Evolutionary conservation across 2,888 invertebrate species (phyloP), one percentile per base, ranked within the genome.

Genomic region (Lamellibrachia columna): DNA sequence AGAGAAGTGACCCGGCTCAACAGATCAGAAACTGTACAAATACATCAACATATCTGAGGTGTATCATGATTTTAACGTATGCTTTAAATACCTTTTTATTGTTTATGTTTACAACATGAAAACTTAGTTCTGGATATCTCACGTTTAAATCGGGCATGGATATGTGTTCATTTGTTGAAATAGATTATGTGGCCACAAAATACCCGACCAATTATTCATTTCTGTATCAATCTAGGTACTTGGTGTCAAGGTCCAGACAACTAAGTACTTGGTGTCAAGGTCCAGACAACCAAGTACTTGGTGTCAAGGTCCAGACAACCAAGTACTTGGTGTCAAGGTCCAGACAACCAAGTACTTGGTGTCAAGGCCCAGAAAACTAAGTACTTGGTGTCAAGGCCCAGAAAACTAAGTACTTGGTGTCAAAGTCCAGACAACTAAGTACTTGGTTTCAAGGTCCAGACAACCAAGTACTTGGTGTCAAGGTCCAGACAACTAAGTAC

Each of bases 21-120:
- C 75, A 75, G 15, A 75, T 75, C n/a, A 75, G 75, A 75, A 75
- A 75, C 75, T 75, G 75, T 75, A 75, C 75, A 75, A 75, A 75
- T 75, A 75, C n/a, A 75, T 75, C 22, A 75, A 75, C 75, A 3
- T 22, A 75, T 75, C 75, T 75, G 75, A 75, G 75, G 75, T 75
- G 75, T n/a, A 22, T 75, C 22, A n/a, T 22, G n/a, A 22, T 2
- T 75, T 75, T 75, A 75, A 75, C 22, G 15, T 75, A 75, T 22
- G 40, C 40, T 40, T 40, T n/a, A 15, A 22, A 75, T 22, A 75
- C 22, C 15, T 75, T 75, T 11, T 75, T 75, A 11, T 75, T 75
- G 75, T 75, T 22, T 75, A 75, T 75, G 75, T 75, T 75, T 75
- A 75, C n/a, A 75, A 75, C 75, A 75, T 75, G 55, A 55, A 55